Conservation (phyloP, 2,888 invertebrate genomes). For the Ophraella communa region DNA sequence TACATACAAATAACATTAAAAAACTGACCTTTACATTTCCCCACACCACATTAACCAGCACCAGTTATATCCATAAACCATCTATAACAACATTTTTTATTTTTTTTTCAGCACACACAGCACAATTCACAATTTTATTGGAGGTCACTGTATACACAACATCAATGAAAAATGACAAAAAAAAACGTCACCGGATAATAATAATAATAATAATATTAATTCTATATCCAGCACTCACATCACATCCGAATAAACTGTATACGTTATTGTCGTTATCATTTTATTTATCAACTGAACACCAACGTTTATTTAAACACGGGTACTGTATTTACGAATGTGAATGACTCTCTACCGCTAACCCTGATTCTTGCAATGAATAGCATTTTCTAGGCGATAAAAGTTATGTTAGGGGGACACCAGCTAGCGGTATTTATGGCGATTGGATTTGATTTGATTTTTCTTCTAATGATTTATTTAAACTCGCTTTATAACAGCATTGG, state of each 20-base stretch:
- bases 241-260: background rate
- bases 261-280: conserved; percentile 21
- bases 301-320: conserved; percentile 34
- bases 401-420: conserved; percentile 4
- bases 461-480: too few species aligned
- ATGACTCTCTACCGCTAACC: conserved; percentile 24
- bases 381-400: conserved; percentile 7
- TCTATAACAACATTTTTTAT: conserved; percentile 1
- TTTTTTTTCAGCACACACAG: too few species aligned
- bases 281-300: conserved; percentile 40
- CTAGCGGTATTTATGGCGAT: background rate
- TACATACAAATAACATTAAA: conserved; percentile 1
- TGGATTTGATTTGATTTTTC: conserved; percentile 3
- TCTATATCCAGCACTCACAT: background rate
- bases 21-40: conserved; percentile 21
- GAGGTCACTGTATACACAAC: conserved; percentile 2
- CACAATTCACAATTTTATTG: conserved; percentile 1
- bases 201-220: background rate
- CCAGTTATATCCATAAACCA: background rate
- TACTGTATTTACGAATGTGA: conserved; percentile 35
- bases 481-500: too few species aligned
- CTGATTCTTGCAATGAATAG: background rate
- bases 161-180: background rate
- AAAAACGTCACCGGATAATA: conserved; percentile 5
- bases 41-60: background rate